phyloP scores from a whole-genome alignment of 2,797 vertebrate species.

The Mormyrops attenuatus region DNA sequence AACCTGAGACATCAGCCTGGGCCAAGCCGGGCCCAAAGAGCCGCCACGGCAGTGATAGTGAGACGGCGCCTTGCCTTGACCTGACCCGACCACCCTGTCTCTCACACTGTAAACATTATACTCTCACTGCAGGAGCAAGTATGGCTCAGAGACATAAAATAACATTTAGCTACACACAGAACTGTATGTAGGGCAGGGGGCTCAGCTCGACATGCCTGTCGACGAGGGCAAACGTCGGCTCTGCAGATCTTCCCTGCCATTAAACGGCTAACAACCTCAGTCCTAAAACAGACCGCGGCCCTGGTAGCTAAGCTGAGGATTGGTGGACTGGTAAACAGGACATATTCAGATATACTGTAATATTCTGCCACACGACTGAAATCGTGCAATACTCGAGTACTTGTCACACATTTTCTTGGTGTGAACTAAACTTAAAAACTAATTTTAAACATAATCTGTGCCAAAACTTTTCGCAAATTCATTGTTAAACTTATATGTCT shows the following conservation, averaged over 20 bases:
- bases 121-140: background rate
- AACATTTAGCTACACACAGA: background rate
- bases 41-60: background rate
- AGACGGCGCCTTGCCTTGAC: background rate
- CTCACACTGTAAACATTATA: slow-evolving; percentile 5
- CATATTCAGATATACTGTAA: background rate
- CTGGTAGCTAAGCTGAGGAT: background rate
- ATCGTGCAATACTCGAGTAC: background rate
- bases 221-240: background rate
- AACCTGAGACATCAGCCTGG: slow-evolving; percentile 16
- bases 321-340: background rate
- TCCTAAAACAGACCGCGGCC: background rate
- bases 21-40: background rate
- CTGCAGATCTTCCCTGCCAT: background rate
- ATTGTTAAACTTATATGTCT: background rate
- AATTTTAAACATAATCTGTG: background rate
- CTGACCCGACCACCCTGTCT: background rate
- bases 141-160: no score
- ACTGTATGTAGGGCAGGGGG: background rate
- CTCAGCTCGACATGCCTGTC: background rate
- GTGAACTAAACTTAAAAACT: background rate
- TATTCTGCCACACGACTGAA: background rate
- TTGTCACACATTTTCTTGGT: background rate
- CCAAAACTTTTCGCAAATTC: background rate
- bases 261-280: background rate